These are phyloP conservation scores for Hippopotamyrus pictus DNA, from an alignment of 2,797 vertebrate genomes.

Conservation along the genomic window DNA sequence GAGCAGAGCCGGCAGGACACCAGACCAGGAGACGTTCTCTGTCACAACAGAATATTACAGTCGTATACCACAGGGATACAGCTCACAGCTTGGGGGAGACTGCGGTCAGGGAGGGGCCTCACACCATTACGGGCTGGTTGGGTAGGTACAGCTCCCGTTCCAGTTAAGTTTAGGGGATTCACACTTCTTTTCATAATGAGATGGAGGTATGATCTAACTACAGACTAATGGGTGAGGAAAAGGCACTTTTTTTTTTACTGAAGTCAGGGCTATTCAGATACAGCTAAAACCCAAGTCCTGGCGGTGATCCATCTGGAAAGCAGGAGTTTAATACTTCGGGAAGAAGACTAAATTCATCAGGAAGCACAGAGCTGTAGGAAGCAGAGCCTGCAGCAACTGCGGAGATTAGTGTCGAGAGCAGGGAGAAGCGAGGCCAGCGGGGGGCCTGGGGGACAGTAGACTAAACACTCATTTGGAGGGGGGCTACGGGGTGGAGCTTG, in stretches of 20 bases:
- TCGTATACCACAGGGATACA: not conserved
- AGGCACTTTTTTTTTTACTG: not conserved
- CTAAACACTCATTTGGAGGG: not conserved
- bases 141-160: not conserved
- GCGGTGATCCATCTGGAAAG: not conserved
- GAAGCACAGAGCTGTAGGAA: not conserved
- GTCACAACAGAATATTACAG: not conserved
- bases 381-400: not conserved
- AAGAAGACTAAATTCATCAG: not conserved
- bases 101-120: not conserved
- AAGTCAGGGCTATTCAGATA: not conserved
- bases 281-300: not conserved
- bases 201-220: not conserved
- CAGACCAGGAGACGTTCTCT: not conserved
- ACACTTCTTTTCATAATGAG: not conserved
- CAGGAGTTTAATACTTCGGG: not conserved
- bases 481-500: not conserved
- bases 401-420: not conserved
- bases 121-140: not conserved
- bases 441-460: not conserved
- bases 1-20: not conserved
- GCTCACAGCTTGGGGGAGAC: not conserved
- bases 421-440: not conserved
- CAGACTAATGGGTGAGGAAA: not conserved
- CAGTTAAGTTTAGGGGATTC: not conserved